Evolutionary conservation across 1,140 invertebrate species (phyloP), one percentile per base, ranked within the genome.

Genomic region (Zophobas atratus): DNA sequence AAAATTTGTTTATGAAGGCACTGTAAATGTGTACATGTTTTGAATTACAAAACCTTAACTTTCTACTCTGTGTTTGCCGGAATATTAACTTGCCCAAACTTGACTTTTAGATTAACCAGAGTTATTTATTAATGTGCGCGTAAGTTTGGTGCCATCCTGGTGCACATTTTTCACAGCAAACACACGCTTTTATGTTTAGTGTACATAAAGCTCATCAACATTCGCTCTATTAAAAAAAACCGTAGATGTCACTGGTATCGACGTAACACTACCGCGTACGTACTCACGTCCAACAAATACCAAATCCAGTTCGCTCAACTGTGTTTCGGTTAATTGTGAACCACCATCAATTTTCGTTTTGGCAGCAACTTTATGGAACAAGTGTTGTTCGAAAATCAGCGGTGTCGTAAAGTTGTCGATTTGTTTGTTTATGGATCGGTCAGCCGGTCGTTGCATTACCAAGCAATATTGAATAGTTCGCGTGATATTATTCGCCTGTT

Each of bases 361-460:
- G 43, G 43, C 3, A 3, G 3, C 43, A 46, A 46, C 3, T 46
- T 46, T 4, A 46, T 3, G 43, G 43, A 20, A 20, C 20, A 20
- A 20, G 20, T 20, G 20, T 20, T 20, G 20, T 20, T 20, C 20
- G 20, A 20, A 20, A 20, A 20, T 20, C 20, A 4, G 43, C 3
- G 20, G 20, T 53, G 49, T 53, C 49, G 49, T 53, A 53, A 53
- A 53, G 20, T n/a, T 53, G 56, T 60, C 56, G 56, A 60, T 56
- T 33, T 63, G 57, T 67, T 43, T 43, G 60, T 43, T 67, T 41
- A 43, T 36, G 55, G 34, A 4, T 33, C 34, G 55, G 34, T 2
- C 35, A 34, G 6, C 2, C 49, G 60, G 60, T 67, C 60, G 3
- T 43, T 67, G 39, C 39, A 43, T 67, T 67, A 67, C 39, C 2